Evolutionary conservation across 2,888 invertebrate genomes (phyloP).

Genomic region (Nymphalis polychloros): DNA sequence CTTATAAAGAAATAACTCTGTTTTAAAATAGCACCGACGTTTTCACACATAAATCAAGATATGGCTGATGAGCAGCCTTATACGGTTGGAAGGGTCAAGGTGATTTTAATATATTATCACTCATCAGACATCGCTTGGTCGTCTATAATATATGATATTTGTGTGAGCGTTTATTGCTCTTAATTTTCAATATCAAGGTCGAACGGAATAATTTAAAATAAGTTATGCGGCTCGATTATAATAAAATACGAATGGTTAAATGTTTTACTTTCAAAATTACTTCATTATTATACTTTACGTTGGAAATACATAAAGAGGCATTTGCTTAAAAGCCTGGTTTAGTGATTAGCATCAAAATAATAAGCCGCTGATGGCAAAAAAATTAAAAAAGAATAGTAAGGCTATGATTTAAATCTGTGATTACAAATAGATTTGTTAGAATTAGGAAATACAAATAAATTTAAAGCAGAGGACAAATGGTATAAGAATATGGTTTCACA

Average conservation of each 20-base stretch:
- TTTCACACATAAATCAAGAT: conserved; percentile 13
- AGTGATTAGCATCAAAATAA: no score
- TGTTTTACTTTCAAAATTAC: no score
- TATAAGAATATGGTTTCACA: not conserved
- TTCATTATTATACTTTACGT: no score
- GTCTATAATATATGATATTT: not conserved
- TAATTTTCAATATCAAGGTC: conserved; percentile 6
- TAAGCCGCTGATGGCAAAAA: no score
- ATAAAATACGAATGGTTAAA: no score
- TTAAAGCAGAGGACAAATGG: not conserved
- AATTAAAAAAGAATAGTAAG: no score
- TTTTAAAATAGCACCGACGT: not conserved
- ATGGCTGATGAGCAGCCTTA: conserved; percentile 15
- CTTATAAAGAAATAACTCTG: not conserved
- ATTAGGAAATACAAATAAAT: not conserved
- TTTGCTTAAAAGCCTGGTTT: no score
- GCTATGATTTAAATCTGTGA: no score
- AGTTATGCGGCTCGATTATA: not conserved
- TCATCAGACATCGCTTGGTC: conserved; percentile 1
- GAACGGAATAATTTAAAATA: not conserved
- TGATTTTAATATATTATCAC: conserved; percentile 20
- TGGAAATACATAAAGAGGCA: no score
- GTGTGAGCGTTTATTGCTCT: not conserved
- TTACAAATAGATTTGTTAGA: no score
- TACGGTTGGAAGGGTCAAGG: conserved; percentile 25